Evolutionary conservation across 2,797 vertebrate species (phyloP), one percentile per base, ranked within the genome.

Genomic region (Molossus alvarezi): DNA sequence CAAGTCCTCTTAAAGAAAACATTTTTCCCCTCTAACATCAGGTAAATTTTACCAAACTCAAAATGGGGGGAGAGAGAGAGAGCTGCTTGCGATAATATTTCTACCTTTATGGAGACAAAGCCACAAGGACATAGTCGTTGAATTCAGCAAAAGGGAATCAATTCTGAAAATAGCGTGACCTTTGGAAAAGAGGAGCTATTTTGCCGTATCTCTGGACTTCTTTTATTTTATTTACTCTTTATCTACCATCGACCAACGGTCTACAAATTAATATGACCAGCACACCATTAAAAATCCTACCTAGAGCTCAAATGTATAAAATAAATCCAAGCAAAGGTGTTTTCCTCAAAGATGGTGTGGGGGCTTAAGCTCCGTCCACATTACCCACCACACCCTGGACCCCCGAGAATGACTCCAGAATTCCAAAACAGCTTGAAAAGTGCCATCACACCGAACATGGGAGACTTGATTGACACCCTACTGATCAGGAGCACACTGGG

Each of bases 301-400:
- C 4, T 9, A 27, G 55, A 21, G 12, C 0, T 9, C 73, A 37
- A 5, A 29, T 21, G 25, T 0, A 1, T 5, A 25, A 48, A 88
- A 5, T 9, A n/a, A 25, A 62, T 57, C 45, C 25, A 62, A 88
- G n/a, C 23, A 41, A 23, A 72, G 1, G 3, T 2, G 1, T 53
- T 55, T 21, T 29, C n/a, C 37, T 41, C 12, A 12, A 27, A n/a
- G 55, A 12, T 0, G 0, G 2, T 15, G n/a, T 0, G 3, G 11
- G 15, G 20, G 11, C 3, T 20, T 27, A 29, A 45, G 4, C 23
- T 3, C 27, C 69, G 23, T 62, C 51, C 11, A 2, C 1, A 17
- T 9, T 75, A 18, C n/a, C 27, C 65, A 8, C 2, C 12, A 3
- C 13, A 41, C 2, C 3, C 8, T 13, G 6, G 17, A 55, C 2